phyloP scores from a whole-genome alignment of 1,140 invertebrate species.

The Lysiphlebus fabarum region DNA sequence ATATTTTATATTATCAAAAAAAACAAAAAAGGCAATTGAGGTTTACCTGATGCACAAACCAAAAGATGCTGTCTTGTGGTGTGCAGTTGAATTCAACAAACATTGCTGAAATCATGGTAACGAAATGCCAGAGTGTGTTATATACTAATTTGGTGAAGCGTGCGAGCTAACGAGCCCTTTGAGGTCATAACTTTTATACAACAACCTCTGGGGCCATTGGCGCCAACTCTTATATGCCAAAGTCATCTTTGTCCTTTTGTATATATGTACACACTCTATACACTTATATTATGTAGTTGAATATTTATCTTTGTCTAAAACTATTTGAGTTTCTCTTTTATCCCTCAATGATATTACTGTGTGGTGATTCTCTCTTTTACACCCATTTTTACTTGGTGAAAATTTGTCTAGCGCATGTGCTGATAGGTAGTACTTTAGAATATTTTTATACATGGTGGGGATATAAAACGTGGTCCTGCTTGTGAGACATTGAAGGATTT shows the following conservation, averaged over 20 bases:
- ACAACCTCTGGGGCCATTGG: conserved; percentile 26
- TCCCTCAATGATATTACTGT: background rate
- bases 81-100: too few species aligned
- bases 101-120: too few species aligned
- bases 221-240: background rate
- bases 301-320: conserved; percentile 17
- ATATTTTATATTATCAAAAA: too few species aligned
- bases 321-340: background rate
- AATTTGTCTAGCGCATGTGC: conserved; percentile 15
- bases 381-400: conserved; percentile 1
- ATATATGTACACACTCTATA: conserved; percentile 3
- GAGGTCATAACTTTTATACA: conserved; percentile 49
- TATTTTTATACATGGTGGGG: conserved; percentile 32
- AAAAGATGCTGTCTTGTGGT: too few species aligned
- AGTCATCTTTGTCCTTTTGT: conserved; percentile 18
- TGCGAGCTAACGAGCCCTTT: conserved; percentile 46
- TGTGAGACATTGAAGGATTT: conserved; percentile 22
- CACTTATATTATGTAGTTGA: background rate
- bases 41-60: too few species aligned
- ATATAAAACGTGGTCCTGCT: conserved; percentile 35
- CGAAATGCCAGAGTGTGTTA: conserved; percentile 23
- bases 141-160: conserved; percentile 43
- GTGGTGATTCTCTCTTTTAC: background rate
- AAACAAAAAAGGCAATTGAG: background rate
- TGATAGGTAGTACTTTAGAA: background rate